Evolutionary conservation across 2,888 invertebrate genomes (phyloP), one percentile per base, ranked within the genome.

Genomic region (Erebia palarica): DNA sequence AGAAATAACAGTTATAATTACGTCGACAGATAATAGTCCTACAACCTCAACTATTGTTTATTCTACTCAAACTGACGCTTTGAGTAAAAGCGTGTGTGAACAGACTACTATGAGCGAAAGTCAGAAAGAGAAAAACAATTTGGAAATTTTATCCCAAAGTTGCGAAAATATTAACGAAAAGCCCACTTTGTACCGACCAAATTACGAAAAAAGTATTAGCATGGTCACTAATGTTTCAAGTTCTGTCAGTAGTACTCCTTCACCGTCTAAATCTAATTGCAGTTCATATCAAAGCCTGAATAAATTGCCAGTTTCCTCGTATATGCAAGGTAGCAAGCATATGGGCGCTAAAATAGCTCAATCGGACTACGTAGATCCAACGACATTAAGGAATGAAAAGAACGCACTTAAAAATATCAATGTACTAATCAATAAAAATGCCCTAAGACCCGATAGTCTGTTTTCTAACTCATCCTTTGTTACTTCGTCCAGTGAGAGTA

Each of bases 261-360:
- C 91, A 1, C 90, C 90, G 27, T 83, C 84, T 0, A 93, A 88
- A 83, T 89, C 89, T 2, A 89, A 82, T 69, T 88, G 88, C 74
- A 90, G 85, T 81, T 91, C 89, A 14, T 84, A 87, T 72, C 91
- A 92, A 77, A 92, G 85, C 73, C 76, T 91, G 27, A 91, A 92
- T 70, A 94, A 94, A 81, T 80, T 94, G 36, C 94, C 94, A 16
- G 91, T 95, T 73, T 36, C 36, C 2, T 36, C 36, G 36, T 96
- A 96, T 81, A 96, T 96, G 82, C 97, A 96, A 86, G 97, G 97
- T 13, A 97, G 97, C 77, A 96, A 96, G 76, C 95, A 96, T 73
- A 94, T 97, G 77, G 98, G 98, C 0, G 98, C 97, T 57, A 95
- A 98, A 75, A 97, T 98, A 83, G 98, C 98, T 0, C 96, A 97